phyloP scores from a whole-genome alignment of 2,888 invertebrate species.

The Imbricaverruca yamaguchii region DNA sequence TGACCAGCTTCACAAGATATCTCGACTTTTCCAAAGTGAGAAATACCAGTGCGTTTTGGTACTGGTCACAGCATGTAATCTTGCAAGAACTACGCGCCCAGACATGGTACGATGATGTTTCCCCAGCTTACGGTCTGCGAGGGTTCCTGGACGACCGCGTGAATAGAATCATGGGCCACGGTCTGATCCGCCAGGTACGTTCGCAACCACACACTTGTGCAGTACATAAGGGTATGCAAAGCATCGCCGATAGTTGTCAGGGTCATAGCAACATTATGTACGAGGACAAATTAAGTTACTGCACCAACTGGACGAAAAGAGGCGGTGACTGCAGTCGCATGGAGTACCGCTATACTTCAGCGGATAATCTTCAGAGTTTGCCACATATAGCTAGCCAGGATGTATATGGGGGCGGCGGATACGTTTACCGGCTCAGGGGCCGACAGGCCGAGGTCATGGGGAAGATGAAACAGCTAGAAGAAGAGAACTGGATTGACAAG shows the following conservation, averaged over 20 bases:
- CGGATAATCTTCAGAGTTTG: slow-evolving; percentile 40
- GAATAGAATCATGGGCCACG: slow-evolving; percentile 49
- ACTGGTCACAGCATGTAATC: slow-evolving; percentile 43
- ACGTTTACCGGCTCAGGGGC: slow-evolving; percentile 38
- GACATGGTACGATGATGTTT: slow-evolving; percentile 45
- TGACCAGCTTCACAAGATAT: background rate
- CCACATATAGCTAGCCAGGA: slow-evolving; percentile 42
- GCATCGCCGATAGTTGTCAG: slow-evolving; percentile 34
- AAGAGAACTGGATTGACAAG: slow-evolving; percentile 44
- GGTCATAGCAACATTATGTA: slow-evolving; percentile 33
- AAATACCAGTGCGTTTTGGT: slow-evolving; percentile 41
- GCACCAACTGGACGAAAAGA: slow-evolving; percentile 34
- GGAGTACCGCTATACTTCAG: slow-evolving; percentile 37
- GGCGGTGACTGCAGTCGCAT: slow-evolving; percentile 22
- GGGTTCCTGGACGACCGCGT: slow-evolving; percentile 47
- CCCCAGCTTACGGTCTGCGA: slow-evolving; percentile 44
- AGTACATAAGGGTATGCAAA: slow-evolving; percentile 33
- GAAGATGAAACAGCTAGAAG: slow-evolving; percentile 39
- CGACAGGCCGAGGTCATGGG: slow-evolving; percentile 35
- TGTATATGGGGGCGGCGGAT: slow-evolving; percentile 46
- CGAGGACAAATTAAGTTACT: slow-evolving; percentile 36
- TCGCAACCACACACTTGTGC: slow-evolving; percentile 31
- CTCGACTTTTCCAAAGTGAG: slow-evolving; percentile 23
- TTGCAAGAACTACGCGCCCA: slow-evolving; percentile 42
- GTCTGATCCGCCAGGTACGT: slow-evolving; percentile 46